phyloP scores from a whole-genome alignment of 2,113 vertebrate genomes.

The Benitochromis conjunctus region DNA sequence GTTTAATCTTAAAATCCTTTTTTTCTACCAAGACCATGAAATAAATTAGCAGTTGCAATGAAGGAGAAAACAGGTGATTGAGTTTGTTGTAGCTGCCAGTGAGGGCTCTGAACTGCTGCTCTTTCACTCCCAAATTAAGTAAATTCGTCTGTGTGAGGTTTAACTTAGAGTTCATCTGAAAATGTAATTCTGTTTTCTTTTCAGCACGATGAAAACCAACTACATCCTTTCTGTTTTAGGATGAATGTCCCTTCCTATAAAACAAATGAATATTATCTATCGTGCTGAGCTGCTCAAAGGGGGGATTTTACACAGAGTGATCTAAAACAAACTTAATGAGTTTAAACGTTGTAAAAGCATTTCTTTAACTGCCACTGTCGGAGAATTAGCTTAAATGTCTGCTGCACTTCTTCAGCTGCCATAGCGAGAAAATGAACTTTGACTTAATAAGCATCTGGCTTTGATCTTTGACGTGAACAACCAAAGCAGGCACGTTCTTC shows the following conservation, averaged over 20 bases:
- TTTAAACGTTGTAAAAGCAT: background rate
- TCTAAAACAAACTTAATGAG: background rate
- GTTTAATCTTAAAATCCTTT: constrained; percentile 44
- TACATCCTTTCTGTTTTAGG: background rate
- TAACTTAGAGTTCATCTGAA: background rate
- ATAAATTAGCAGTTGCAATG: constrained; percentile 40
- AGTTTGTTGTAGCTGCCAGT: constrained; percentile 19
- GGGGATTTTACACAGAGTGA: background rate
- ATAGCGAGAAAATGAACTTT: background rate
- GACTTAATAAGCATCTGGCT: constrained; percentile 39
- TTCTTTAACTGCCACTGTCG: background rate
- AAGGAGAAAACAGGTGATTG: constrained; percentile 23
- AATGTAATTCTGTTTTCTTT: background rate
- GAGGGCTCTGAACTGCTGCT: background rate
- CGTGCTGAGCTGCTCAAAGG: background rate
- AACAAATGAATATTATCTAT: background rate
- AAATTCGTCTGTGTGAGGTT: background rate
- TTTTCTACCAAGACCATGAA: constrained; percentile 25
- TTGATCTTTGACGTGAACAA: constrained; percentile 44
- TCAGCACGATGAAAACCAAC: background rate
- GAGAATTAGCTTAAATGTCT: background rate
- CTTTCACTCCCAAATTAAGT: background rate
- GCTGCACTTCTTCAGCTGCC: background rate
- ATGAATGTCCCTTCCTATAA: background rate
- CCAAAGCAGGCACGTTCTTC: constrained; percentile 23